phyloP scores from a whole-genome alignment of 2,113 vertebrate species.

The Lepus timidus region DNA sequence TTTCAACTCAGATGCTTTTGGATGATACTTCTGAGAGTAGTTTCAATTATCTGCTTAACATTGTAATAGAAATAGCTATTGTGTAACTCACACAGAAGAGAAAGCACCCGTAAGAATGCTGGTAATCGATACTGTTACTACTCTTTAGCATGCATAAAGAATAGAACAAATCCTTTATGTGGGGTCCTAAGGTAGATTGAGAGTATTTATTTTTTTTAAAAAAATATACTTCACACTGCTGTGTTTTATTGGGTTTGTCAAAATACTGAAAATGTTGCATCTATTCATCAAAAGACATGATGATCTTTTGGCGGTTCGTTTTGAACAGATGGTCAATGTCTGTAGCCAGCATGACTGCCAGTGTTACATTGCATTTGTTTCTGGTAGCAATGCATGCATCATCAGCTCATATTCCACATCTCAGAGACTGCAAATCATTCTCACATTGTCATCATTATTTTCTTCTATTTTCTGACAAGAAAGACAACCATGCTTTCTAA shows the following conservation, averaged over 20 bases:
- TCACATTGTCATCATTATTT: constrained; percentile 59
- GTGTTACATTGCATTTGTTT: neutral
- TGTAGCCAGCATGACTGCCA: constrained; percentile 31
- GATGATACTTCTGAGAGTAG: neutral
- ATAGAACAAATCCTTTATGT: neutral
- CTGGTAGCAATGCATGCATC: constrained; percentile 6
- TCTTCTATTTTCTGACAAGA: constrained; percentile 61
- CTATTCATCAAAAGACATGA: neutral
- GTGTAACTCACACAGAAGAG: neutral
- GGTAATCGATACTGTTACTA: neutral
- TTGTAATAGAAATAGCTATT: neutral
- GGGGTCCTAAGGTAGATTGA: neutral
- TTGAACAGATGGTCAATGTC: constrained; percentile 70
- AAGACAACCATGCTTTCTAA: constrained; percentile 50
- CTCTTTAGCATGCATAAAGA: neutral
- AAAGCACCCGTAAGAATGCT: neutral
- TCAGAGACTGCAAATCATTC: constrained; percentile 53
- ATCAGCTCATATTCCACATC: neutral
- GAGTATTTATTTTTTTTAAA: neutral
- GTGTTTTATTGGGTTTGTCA: constrained; percentile 37
- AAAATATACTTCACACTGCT: neutral
- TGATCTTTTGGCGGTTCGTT: constrained; percentile 32
- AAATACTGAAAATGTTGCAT: neutral
- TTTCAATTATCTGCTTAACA: constrained; percentile 10
- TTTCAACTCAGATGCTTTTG: constrained; percentile 26